Percentiles rank a stretch among this genome's conserved stretches.
These are phyloP conservation scores for Actenoides lindsayi DNA, from an alignment of 2,113 vertebrate species.

Conservation along the genomic window DNA sequence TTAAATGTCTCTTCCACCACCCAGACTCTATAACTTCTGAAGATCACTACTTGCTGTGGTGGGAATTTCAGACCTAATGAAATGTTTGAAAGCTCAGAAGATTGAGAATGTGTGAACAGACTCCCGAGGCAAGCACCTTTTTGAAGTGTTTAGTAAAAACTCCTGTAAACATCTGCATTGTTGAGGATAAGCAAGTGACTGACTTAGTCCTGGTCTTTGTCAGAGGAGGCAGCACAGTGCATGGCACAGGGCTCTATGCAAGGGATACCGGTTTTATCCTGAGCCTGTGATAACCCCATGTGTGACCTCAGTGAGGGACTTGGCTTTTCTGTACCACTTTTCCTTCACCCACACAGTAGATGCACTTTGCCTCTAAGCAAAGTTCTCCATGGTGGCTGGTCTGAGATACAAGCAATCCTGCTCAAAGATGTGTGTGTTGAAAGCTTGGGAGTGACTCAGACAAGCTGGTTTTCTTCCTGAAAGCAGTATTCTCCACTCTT, in stretches of 20 bases:
- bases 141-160: background rate
- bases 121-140: background rate
- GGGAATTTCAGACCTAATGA: background rate
- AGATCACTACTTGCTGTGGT: background rate
- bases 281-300: background rate
- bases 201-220: background rate
- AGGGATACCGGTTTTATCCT: background rate
- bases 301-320: background rate
- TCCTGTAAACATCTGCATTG: background rate
- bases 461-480: background rate
- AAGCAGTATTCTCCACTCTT: background rate
- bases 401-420: background rate
- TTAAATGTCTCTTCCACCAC: background rate
- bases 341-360: background rate
- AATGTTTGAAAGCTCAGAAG: slow-evolving; percentile 21
- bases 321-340: background rate
- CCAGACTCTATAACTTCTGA: background rate
- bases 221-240: background rate
- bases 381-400: background rate
- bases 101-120: background rate
- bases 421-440: background rate
- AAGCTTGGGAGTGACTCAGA: background rate
- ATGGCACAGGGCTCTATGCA: background rate
- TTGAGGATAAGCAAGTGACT: background rate
- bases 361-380: background rate